A percentile compares a stretch with the other conserved stretches of the same genome.
Evolutionary conservation across 1,140 invertebrate species (phyloP).

Genomic region (Drosophila kohkoa): DNA sequence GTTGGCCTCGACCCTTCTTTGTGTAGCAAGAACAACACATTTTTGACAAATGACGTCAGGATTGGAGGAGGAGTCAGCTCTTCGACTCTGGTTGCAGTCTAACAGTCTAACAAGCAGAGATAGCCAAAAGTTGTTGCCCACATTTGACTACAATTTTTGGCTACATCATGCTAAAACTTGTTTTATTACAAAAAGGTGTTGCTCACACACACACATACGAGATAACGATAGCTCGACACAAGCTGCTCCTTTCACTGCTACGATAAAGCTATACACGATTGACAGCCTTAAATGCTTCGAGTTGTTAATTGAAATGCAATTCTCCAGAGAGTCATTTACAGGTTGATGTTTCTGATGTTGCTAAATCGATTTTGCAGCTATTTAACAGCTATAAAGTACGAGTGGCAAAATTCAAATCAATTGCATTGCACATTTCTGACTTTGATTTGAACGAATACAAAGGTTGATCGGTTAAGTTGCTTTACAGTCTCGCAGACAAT

Average conservation of each 20-base stretch:
- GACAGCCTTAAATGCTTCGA: neutral
- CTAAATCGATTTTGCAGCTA: no score
- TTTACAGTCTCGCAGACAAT: no score
- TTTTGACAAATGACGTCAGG: slow-evolving; percentile 80
- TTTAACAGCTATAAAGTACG: neutral
- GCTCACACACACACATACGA: neutral
- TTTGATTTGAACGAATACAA: neutral
- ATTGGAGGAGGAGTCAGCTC: slow-evolving; percentile 52
- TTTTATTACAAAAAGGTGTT: slow-evolving; percentile 46
- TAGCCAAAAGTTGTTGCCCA: slow-evolving; percentile 20
- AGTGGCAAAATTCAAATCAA: neutral
- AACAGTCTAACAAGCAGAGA: slow-evolving; percentile 9
- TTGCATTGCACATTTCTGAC: neutral
- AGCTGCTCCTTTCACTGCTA: no score
- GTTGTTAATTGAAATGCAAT: slow-evolving; percentile 1
- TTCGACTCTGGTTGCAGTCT: neutral
- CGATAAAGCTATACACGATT: neutral
- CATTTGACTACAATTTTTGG: slow-evolving; percentile 8
- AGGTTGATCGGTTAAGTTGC: no score
- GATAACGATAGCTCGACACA: neutral
- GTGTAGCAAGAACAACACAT: slow-evolving; percentile 22
- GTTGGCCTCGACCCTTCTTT: slow-evolving; percentile 36
- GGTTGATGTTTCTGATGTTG: neutral
- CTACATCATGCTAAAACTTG: slow-evolving; percentile 10
- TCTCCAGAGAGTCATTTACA: slow-evolving; percentile 1